Base-by-base conservation (phyloP, 2,888 invertebrate genomes). In the Camptogramma bilineatum region DNA sequence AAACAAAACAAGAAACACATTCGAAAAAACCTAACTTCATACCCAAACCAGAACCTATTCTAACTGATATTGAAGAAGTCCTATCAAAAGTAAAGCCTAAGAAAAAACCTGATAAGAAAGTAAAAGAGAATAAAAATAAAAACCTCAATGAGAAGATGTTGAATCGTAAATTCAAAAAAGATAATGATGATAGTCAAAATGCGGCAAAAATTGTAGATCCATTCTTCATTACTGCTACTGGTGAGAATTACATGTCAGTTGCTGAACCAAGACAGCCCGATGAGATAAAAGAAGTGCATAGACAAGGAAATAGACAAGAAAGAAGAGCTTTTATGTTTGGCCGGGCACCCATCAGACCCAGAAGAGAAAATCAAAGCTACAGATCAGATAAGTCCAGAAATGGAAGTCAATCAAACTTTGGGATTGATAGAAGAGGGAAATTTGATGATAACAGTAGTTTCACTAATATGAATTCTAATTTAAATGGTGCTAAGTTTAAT, bases 281-380 rank as follows among this genome's bases (percentile, higher is more conserved):
- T 79, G 91, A 92, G 76, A 68, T 93, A 0, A 92, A 91, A 81
- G 91, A 88, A 44, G 79, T 83, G 9, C 90, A 91, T 72, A 86
- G 78, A 69, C 80, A 88, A 74, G 91, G 91, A 0, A 94, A 94
- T 54, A 87, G 93, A 52, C 82, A 85, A 69, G 76, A 87, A 54
- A 86, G 93, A 73, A 85, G 93, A 77, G 93, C 93, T 3, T 86
- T 78, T 0, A 88, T 90, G 88, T 93, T 93, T 80, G 93, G 93
- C 0, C 84, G 87, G 78, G 86, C 80, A 1, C 86, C 85, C 10
- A 89, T 68, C 7, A 90, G 85, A 77, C 84, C 84, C 0, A 84
- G 81, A 70, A 74, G 74, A 68, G 71, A 81, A 65, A 71, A 78
- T 66, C 73, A 80, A 64, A 79, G 81, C 47, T 55, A 31, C 17